Base-by-base conservation (phyloP, 1,140 invertebrate species). In the Diploscapter pachys region DNA sequence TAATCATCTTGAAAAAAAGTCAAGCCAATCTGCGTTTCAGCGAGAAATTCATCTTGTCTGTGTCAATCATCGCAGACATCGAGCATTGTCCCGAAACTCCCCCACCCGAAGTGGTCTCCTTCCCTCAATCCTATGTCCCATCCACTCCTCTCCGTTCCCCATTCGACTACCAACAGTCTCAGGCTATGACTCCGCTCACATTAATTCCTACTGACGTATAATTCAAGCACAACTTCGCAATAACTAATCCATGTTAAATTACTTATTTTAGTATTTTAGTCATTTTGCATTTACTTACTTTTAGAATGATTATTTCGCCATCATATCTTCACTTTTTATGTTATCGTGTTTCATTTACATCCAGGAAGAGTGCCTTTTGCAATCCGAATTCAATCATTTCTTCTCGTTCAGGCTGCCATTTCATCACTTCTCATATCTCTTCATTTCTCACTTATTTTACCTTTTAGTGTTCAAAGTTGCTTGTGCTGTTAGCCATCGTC, bases 11-110 rank as follows among this genome's bases (percentile, higher is more conserved):
- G 71, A 59, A 64, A 59, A 64, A 75, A 3, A 9, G 8, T 3
- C n/a, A 11, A 6, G 13, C n/a, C 31, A 31, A 31, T 31, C 31
- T 31, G 31, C 31, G 31, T 31, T 82, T 50, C 70, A 83, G 82
- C 55, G 83, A 85, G 48, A 85, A 85, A 72, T 86, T 85, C 77
- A 86, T 85, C 69, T 78, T 85, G 3, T 80, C 76, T 52, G 83
- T 85, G 3, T 78, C 72, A 49, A 85, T 85, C 71, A 85, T 85
- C 63, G 83, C 83, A 13, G 80, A 81, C 63, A 83, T 85, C 57
- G 83, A 84, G 66, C 81, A 85, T 52, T 85, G 84, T 63, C 83
- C 83, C 9, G 71, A 83, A 61, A 85, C 83, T 31, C 83, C 83
- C 6, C 83, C 83, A 5, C 81, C 84, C 11, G 83, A 85, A 71